Percentiles rank a stretch among this genome's conserved stretches.
phyloP scores from a whole-genome alignment of 2,888 invertebrate genomes.

The Digitonthophagus gazella region DNA sequence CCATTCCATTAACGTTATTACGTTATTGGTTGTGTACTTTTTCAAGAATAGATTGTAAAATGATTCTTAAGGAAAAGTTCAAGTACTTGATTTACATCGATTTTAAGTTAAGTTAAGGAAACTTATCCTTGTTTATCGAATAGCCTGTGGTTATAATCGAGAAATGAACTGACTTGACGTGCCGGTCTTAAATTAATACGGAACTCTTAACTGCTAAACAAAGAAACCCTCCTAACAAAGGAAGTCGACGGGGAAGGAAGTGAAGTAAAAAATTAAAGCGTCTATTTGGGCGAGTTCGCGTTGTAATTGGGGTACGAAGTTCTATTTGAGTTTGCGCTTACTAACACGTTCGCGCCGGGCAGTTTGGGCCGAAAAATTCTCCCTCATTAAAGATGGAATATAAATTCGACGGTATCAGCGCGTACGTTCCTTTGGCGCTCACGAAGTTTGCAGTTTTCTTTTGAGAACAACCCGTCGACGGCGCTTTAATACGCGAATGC shows the following conservation, averaged over 20 bases:
- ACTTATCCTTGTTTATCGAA: background rate
- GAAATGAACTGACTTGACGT: background rate
- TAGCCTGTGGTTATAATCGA: background rate
- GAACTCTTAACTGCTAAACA: background rate
- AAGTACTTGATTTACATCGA: no score
- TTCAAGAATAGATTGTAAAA: no score
- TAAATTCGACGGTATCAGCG: background rate
- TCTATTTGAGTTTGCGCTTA: slow-evolving; percentile 14
- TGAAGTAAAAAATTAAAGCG: slow-evolving; percentile 13
- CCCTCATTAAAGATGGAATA: background rate
- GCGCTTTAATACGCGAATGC: background rate
- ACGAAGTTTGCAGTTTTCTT: background rate
- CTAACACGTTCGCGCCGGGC: slow-evolving; percentile 11
- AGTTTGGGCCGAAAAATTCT: background rate
- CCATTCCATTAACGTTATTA: no score
- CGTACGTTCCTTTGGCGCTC: background rate
- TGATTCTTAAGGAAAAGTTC: no score
- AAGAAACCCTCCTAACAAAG: background rate
- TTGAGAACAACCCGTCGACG: background rate
- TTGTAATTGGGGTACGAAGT: slow-evolving; percentile 13
- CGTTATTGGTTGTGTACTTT: no score
- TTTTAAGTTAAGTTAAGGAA: no score
- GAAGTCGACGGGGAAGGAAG: background rate
- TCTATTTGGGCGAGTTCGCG: slow-evolving; percentile 12
- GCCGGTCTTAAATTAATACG: background rate